Percentiles rank a stretch among this genome's conserved stretches.
These are phyloP conservation scores for Erpornis zantholeuca DNA, from an alignment of 2,113 vertebrate genomes.

Conservation along the genomic window DNA sequence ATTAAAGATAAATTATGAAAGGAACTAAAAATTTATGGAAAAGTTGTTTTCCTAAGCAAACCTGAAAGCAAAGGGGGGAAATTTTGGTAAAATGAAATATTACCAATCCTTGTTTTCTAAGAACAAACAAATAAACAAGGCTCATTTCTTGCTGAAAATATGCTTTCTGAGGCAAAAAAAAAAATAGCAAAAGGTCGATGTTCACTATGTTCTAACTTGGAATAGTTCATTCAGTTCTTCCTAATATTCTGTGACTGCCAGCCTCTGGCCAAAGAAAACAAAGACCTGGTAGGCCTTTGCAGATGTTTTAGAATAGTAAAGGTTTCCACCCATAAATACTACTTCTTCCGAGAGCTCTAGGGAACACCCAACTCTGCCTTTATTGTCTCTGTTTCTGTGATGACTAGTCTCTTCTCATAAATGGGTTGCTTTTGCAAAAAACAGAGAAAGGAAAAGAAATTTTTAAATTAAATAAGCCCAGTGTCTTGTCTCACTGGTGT, in stretches of 20 bases:
- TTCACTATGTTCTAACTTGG: neutral
- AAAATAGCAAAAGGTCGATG: neutral
- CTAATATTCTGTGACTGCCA: neutral
- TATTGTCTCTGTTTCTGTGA: neutral
- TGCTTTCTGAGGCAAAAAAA: neutral
- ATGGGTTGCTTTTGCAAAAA: neutral
- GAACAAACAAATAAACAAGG: neutral
- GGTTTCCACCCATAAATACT: neutral
- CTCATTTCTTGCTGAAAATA: neutral
- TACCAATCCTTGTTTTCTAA: neutral
- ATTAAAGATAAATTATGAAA: neutral
- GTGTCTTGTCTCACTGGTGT: neutral
- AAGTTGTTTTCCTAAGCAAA: neutral
- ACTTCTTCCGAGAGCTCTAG: neutral
- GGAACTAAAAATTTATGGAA: neutral
- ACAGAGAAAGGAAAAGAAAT: neutral
- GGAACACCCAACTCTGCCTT: neutral
- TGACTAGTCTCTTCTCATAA: neutral
- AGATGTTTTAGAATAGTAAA: neutral
- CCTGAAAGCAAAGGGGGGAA: neutral
- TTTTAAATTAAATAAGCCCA: neutral
- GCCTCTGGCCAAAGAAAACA: neutral
- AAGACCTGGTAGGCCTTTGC: neutral
- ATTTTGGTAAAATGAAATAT: neutral
- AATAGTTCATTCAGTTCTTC: neutral